These are phyloP conservation scores for Cyanoderma ruficeps DNA, from an alignment of 2,113 vertebrate genomes.

Conservation along the genomic window DNA sequence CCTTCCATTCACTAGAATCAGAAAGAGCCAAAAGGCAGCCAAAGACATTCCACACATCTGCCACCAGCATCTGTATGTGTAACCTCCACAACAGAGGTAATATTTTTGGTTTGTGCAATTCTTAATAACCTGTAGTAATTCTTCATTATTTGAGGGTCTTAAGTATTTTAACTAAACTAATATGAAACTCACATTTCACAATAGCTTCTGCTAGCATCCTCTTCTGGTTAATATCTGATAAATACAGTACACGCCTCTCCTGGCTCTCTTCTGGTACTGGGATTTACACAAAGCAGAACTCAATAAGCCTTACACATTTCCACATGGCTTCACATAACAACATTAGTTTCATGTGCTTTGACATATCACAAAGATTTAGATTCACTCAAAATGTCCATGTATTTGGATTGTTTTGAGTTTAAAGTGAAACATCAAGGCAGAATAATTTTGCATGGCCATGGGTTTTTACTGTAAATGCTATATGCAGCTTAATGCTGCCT, in stretches of 20 bases:
- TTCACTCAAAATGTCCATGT: background rate
- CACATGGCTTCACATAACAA: background rate
- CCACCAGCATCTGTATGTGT: background rate
- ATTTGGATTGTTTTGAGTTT: background rate
- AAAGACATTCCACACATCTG: background rate
- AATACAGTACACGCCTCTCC: background rate
- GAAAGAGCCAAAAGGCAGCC: background rate
- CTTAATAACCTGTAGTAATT: background rate
- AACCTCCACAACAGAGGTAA: background rate
- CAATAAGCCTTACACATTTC: background rate
- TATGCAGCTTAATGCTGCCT: background rate
- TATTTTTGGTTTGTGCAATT: background rate
- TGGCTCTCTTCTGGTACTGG: background rate
- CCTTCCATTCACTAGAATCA: background rate
- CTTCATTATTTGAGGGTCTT: background rate
- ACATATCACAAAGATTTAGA: background rate
- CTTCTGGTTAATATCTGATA: background rate
- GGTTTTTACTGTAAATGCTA: constrained; percentile 5
- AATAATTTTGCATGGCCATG: background rate
- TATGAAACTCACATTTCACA: background rate
- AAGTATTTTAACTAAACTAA: background rate
- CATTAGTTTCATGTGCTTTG: background rate
- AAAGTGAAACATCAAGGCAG: background rate
- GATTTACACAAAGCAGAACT: background rate
- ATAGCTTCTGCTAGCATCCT: background rate